Conservation (phyloP, 2,797 vertebrate genomes). For the Onychomys leucogaster region DNA sequence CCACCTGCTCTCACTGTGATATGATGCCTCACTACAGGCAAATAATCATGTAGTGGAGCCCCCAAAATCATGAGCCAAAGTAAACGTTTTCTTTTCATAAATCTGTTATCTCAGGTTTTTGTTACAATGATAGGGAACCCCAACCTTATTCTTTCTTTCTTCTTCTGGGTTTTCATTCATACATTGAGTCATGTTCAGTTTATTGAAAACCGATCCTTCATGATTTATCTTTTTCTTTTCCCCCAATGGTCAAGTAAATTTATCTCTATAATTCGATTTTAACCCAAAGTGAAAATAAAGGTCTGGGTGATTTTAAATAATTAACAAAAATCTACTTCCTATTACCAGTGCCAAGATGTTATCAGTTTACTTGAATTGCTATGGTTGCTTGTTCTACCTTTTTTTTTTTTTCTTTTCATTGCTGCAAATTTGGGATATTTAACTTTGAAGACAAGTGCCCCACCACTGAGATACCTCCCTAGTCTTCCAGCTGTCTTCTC, state of each 20-base stretch:
- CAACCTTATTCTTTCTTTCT: neutral
- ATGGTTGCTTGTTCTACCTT: neutral
- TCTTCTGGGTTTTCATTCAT: slow-evolving; percentile 7
- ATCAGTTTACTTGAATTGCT: slow-evolving; percentile 47
- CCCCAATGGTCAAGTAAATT: neutral
- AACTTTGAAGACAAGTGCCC: neutral
- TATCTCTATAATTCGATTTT: neutral
- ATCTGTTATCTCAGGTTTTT: neutral
- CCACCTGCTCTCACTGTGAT: neutral
- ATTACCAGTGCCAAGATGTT: slow-evolving; percentile 3
- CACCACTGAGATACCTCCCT: neutral
- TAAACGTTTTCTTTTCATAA: neutral
- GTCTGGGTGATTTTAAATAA: slow-evolving; percentile 51
- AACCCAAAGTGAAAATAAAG: slow-evolving; percentile 11
- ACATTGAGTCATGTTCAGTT: neutral
- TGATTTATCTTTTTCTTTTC: slow-evolving; percentile 1
- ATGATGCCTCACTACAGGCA: neutral
- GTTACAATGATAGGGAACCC: neutral
- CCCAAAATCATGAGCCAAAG: neutral
- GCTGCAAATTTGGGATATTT: neutral
- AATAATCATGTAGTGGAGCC: neutral
- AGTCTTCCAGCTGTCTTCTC: neutral
- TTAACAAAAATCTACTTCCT: neutral
- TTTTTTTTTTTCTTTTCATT: too few relatives aligned
- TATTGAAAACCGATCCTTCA: slow-evolving; percentile 40